Conservation (phyloP, 2,113 vertebrate genomes). For the Beaufortia kweichowensis region DNA sequence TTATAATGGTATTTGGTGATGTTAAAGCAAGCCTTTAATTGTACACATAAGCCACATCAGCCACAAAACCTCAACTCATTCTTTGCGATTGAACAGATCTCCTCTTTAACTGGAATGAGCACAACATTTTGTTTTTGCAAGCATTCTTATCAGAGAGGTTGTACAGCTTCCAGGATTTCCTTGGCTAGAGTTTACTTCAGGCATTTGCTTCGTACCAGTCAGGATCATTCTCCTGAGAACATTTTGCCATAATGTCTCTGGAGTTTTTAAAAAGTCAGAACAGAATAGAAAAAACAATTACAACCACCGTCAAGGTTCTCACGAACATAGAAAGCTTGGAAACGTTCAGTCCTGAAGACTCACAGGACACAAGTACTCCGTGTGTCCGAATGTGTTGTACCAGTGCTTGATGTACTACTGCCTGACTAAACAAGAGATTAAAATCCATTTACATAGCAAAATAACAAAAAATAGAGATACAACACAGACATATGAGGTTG, state of each 20-base stretch:
- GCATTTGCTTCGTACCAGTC: slow-evolving; percentile 11
- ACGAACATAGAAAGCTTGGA: no score
- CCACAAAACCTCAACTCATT: not conserved
- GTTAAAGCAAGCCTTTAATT: not conserved
- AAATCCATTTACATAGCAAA: not conserved
- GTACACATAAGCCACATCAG: not conserved
- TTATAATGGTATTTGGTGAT: not conserved
- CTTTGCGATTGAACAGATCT: not conserved
- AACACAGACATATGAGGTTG: not conserved
- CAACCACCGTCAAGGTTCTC: no score
- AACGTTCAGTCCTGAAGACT: no score
- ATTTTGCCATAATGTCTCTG: not conserved
- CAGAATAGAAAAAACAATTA: not conserved
- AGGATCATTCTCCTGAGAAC: not conserved
- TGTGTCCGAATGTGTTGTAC: not conserved
- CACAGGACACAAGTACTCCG: no score
- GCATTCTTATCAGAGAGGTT: slow-evolving; percentile 43
- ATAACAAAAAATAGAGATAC: no score
- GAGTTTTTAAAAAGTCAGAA: not conserved
- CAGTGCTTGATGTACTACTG: no score
- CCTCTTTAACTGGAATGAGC: not conserved
- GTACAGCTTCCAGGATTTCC: slow-evolving; percentile 49
- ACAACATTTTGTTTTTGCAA: slow-evolving; percentile 42
- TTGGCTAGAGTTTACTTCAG: slow-evolving; percentile 12
- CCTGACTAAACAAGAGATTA: not conserved